Evolutionary conservation across 2,797 vertebrate genomes (phyloP), one percentile per base, ranked within the genome.

Genomic region (Bucorvus abyssinicus): DNA sequence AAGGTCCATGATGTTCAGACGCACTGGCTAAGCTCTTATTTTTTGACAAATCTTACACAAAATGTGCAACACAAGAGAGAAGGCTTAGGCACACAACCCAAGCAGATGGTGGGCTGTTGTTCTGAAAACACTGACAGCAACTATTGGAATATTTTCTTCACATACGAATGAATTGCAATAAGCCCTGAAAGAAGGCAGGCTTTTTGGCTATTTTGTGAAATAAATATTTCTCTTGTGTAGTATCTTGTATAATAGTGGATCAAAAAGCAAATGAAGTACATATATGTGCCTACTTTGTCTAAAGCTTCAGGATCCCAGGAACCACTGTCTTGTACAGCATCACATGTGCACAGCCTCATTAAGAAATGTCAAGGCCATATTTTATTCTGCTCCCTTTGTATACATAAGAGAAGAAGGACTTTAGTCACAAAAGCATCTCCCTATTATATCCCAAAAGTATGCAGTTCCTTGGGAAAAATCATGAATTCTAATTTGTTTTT

Each of bases 401-500:
- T 16, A 74, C n/a, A 78, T 45, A 94, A 90, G 32, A 93, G n/a
- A 94, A 93, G 87, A 12, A 86, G 29, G 57, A 95, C 94, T 96
- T 86, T 45, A 57, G 69, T 89, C 67, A 96, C 32, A 53, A 95
- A 97, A 96, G 34, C 49, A 74, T 75, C n/a, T 52, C 29, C 57
- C 55, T 82, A 17, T 94, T 93, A 69, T 44, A 91, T 27, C 57
- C 73, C 7, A 70, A 90, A 93, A 63, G 22, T 44, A 75, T 67
- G 53, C 69, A 18, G 64, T 63, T 97, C 97, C 96, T 95, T 97
- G 92, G 93, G 95, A 96, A 97, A 93, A 97, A 67, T 32, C 1
- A 89, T 81, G 52, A 91, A 94, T 93, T 95, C 95, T 94, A 92
- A 96, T 96, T 96, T 96, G 70, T 88, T 97, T 98, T 95, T 95